Conservation (phyloP, 1,140 invertebrate genomes). For the Carcinoscorpius rotundicauda region DNA sequence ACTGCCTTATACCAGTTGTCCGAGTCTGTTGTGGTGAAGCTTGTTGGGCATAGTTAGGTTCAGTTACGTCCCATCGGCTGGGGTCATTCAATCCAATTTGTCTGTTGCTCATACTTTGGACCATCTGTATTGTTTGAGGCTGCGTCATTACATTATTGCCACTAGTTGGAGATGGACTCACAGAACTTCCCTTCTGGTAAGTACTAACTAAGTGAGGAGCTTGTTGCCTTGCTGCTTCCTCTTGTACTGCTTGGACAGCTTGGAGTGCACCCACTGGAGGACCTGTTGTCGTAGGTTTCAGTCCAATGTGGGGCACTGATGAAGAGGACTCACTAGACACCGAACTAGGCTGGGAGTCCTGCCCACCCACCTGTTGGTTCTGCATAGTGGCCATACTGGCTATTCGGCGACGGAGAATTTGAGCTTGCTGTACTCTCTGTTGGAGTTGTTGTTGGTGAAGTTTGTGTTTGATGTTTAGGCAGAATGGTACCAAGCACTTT, state of each 20-base stretch:
- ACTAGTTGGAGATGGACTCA: slow-evolving; percentile 9
- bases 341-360: slow-evolving; percentile 17
- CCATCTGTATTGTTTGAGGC: slow-evolving; percentile 15
- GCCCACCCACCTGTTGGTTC: slow-evolving; percentile 15
- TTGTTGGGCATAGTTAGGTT: slow-evolving; percentile 28
- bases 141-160: slow-evolving; percentile 11
- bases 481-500: slow-evolving; percentile 96
- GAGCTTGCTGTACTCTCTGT: slow-evolving; percentile 75
- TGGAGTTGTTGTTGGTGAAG: slow-evolving; percentile 92
- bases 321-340: slow-evolving; percentile 23
- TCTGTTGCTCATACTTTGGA: slow-evolving; percentile 13
- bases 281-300: slow-evolving; percentile 54
- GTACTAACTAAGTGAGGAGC: slow-evolving; percentile 47
- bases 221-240: slow-evolving; percentile 73
- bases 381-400: slow-evolving; percentile 45
- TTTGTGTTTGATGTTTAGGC: slow-evolving; percentile 94
- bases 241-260: slow-evolving; percentile 81
- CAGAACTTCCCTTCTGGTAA: slow-evolving; percentile 53
- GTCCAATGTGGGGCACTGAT: slow-evolving; percentile 25
- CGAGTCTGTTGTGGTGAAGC: slow-evolving; percentile 29
- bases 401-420: slow-evolving; percentile 69
- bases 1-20: slow-evolving; percentile 22
- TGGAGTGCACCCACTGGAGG: slow-evolving; percentile 70
- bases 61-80: slow-evolving; percentile 3
- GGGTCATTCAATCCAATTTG: slow-evolving; percentile 7